Percentiles rank a stretch among this genome's conserved stretches.
Evolutionary conservation across 2,113 vertebrate genomes (phyloP).

Genomic region (Dendrocopos noguchii): DNA sequence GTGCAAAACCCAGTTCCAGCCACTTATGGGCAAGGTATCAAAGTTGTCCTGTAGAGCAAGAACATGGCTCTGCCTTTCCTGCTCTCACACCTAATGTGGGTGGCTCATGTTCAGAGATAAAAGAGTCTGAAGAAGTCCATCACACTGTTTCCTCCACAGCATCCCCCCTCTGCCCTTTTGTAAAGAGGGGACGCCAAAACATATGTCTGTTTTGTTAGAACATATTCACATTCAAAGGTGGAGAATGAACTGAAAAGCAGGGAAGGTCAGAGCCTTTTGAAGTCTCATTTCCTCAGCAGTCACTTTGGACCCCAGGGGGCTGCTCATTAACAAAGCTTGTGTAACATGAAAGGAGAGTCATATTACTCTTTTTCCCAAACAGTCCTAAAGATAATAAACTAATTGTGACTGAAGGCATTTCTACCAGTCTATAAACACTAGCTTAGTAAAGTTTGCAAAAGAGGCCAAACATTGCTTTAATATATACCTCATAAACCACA

Average conservation of each 20-base stretch:
- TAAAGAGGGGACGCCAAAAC: neutral
- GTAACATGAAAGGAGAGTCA: neutral
- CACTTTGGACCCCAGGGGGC: neutral
- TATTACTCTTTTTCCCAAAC: neutral
- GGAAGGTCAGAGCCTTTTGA: neutral
- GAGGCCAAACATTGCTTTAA: neutral
- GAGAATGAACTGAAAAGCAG: accelerated
- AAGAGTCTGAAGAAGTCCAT: neutral
- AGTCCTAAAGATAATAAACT: neutral
- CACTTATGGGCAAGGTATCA: neutral
- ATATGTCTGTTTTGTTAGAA: neutral
- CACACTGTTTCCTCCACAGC: neutral
- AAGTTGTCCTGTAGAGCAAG: neutral
- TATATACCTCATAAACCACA: neutral
- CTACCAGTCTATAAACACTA: neutral
- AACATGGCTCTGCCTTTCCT: neutral
- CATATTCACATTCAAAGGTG: neutral
- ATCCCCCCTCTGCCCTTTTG: neutral
- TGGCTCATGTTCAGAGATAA: neutral
- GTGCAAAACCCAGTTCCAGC: neutral
- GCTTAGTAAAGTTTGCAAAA: neutral
- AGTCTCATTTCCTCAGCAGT: neutral
- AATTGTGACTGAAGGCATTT: neutral
- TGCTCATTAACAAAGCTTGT: neutral
- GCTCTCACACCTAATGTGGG: neutral